phyloP scores from a whole-genome alignment of 2,113 vertebrate species.

The Mugil cephalus region DNA sequence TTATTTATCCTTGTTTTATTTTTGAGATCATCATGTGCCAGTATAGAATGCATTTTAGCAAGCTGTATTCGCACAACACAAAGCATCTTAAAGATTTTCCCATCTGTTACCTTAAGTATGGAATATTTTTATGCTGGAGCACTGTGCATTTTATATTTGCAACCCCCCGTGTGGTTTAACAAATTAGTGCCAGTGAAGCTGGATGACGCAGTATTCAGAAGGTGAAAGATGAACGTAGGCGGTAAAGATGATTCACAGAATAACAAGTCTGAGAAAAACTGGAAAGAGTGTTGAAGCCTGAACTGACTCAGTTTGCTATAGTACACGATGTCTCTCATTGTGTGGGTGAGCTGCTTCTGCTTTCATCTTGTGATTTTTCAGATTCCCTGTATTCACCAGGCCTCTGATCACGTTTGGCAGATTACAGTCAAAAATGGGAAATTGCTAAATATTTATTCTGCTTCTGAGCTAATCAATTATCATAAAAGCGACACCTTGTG shows the following conservation, averaged over 20 bases:
- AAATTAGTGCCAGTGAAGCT: constrained; percentile 2
- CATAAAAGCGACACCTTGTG: too few relatives aligned
- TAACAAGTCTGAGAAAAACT: constrained; percentile 25
- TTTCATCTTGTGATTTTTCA: constrained; percentile 1
- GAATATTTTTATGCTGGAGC: too few relatives aligned
- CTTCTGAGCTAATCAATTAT: too few relatives aligned
- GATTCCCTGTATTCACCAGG: not conserved
- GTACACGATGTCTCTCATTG: constrained; percentile 17
- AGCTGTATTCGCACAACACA: too few relatives aligned
- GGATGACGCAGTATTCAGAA: not conserved
- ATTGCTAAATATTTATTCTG: too few relatives aligned
- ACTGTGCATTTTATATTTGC: not conserved
- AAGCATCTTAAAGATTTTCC: too few relatives aligned
- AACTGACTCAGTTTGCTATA: constrained; percentile 1
- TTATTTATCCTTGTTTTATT: too few relatives aligned
- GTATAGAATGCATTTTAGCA: too few relatives aligned
- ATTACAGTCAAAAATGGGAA: too few relatives aligned
- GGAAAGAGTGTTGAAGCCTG: not conserved
- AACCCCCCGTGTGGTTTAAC: not conserved
- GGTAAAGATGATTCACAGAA: constrained; percentile 35
- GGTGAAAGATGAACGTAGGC: constrained; percentile 31
- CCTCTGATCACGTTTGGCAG: not conserved
- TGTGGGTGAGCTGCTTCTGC: constrained; percentile 24
- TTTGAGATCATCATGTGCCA: too few relatives aligned
- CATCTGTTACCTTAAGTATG: too few relatives aligned